Conservation (phyloP, 2,797 vertebrate species). For the Percopsis omiscomaycus region DNA sequence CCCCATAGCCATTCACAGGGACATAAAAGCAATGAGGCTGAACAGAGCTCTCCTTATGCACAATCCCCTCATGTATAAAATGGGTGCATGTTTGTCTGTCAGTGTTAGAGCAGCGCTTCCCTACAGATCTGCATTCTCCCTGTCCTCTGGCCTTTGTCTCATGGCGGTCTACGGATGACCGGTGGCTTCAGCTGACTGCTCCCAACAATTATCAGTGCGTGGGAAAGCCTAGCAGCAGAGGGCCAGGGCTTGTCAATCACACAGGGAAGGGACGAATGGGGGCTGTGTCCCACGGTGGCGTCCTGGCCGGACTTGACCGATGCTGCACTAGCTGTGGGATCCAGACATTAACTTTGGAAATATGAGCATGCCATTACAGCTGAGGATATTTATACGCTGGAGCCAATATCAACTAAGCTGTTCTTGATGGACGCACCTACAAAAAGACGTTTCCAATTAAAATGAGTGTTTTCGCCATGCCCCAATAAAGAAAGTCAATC, state of each 20-base stretch:
- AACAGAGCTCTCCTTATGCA: conserved; percentile 41
- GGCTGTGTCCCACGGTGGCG: conserved; percentile 39
- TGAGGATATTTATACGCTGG: background rate
- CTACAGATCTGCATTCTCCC: conserved; percentile 65
- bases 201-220: conserved; percentile 67
- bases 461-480: conserved; percentile 6
- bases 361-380: conserved; percentile 32
- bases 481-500: background rate
- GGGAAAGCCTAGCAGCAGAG: conserved; percentile 67
- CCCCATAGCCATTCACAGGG: conserved; percentile 29
- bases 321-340: conserved; percentile 22
- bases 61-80: conserved; percentile 44
- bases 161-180: conserved; percentile 65
- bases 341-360: conserved; percentile 24
- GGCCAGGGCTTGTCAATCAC: conserved; percentile 75
- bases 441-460: conserved; percentile 40
- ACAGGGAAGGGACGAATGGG: conserved; percentile 34
- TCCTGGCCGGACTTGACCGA: conserved; percentile 48
- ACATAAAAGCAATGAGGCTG: conserved; percentile 31
- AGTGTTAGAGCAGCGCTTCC: conserved; percentile 41
- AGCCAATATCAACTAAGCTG: background rate
- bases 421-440: background rate
- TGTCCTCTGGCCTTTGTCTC: conserved; percentile 68
- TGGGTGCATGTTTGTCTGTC: conserved; percentile 48
- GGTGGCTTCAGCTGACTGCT: conserved; percentile 72